Evolutionary conservation across 2,113 vertebrate genomes (phyloP).

Genomic region (Rostratula benghalensis): DNA sequence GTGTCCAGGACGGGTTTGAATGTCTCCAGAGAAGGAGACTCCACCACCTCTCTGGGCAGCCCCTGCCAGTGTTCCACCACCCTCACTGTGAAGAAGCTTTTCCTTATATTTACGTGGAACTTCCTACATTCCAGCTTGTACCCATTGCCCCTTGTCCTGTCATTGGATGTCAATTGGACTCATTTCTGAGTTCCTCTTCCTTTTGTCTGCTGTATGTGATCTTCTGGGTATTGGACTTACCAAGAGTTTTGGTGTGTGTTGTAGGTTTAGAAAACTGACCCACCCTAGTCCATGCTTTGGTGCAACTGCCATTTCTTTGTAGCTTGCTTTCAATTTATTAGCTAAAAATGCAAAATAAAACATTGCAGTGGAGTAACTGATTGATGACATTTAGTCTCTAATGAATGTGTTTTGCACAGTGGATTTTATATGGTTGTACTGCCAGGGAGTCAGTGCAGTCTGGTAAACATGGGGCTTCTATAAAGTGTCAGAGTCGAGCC

Average conservation of each 20-base stretch:
- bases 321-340: background rate
- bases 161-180: too few species aligned
- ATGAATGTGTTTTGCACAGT: background rate
- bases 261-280: background rate
- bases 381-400: background rate
- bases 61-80: too few species aligned
- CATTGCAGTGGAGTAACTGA: background rate
- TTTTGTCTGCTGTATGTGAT: background rate
- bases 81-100: too few species aligned
- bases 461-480: background rate
- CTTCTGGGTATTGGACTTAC: background rate
- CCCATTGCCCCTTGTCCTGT: too few species aligned
- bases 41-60: too few species aligned
- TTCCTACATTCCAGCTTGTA: too few species aligned
- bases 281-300: background rate
- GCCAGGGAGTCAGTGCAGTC: background rate
- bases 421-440: background rate
- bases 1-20: too few species aligned
- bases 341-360: background rate
- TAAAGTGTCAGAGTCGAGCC: background rate
- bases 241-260: background rate
- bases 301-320: background rate
- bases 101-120: too few species aligned
- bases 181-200: background rate
- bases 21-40: too few species aligned